Percentiles rank a stretch among this genome's conserved stretches.
These are phyloP conservation scores for Hoplias malabaricus DNA, from an alignment of 2,113 vertebrate species.

Conservation along the genomic window DNA sequence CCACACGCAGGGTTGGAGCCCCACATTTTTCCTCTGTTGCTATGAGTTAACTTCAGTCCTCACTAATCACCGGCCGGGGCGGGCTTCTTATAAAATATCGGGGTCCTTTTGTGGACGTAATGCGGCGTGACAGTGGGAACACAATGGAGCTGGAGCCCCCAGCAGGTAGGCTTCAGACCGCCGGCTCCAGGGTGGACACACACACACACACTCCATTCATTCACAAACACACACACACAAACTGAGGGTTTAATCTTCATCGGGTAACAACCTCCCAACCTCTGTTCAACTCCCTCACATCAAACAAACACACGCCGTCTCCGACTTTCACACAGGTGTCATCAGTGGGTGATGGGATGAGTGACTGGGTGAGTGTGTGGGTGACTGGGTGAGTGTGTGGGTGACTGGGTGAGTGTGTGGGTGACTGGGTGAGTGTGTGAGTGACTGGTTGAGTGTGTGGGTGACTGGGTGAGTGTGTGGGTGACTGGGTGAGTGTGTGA, in stretches of 20 bases:
- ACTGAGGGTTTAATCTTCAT: slow-evolving; percentile 71
- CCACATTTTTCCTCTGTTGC: slow-evolving; percentile 98
- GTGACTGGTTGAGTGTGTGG: too few species aligned
- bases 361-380: too few species aligned
- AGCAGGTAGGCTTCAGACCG: slow-evolving; percentile 73
- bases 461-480: too few species aligned
- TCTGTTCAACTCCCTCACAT: slow-evolving; percentile 47
- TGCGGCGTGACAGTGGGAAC: slow-evolving; percentile 88
- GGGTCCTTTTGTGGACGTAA: slow-evolving; percentile 88
- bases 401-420: too few species aligned
- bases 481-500: too few species aligned
- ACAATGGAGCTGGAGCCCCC: slow-evolving; percentile 95
- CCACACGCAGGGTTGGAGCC: slow-evolving; percentile 80
- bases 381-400: too few species aligned
- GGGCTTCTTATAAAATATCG: slow-evolving; percentile 99
- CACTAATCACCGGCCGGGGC: slow-evolving; percentile 96
- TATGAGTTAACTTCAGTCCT: slow-evolving; percentile 96
- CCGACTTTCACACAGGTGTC: too few species aligned
- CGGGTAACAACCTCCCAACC: slow-evolving; percentile 72
- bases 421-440: too few species aligned
- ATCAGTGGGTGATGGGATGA: too few species aligned
- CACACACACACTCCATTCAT: slow-evolving; percentile 35
- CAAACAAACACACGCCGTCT: too few species aligned
- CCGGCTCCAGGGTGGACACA: slow-evolving; percentile 72
- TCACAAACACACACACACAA: slow-evolving; percentile 53